Evolutionary conservation across 1,140 invertebrate species (phyloP).

Genomic region (Drosophila kurseongensis): DNA sequence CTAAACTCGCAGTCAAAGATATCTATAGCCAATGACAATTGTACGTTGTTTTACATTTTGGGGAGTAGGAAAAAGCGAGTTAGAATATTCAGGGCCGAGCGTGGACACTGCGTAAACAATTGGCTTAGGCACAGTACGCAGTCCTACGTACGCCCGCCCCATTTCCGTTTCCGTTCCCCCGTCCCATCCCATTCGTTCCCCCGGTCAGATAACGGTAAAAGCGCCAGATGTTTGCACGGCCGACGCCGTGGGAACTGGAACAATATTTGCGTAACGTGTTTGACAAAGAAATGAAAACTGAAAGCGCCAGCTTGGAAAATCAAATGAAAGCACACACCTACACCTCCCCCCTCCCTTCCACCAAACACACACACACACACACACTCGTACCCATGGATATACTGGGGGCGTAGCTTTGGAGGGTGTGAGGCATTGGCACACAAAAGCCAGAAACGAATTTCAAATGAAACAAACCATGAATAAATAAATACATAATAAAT

Average conservation of each 20-base stretch:
- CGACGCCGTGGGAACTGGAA: constrained; percentile 75
- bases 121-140: constrained; percentile 43
- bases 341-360: neutral
- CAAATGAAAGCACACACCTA: constrained; percentile 65
- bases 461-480: constrained; percentile 45
- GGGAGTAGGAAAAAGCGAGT: neutral
- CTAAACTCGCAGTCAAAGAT: neutral
- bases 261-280: constrained; percentile 83
- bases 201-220: constrained; percentile 56
- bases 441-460: constrained; percentile 42
- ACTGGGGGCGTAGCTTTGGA: neutral
- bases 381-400: neutral
- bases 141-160: neutral
- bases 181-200: constrained; percentile 22
- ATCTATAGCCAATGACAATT: neutral
- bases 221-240: constrained; percentile 71
- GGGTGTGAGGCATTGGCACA: neutral
- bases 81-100: constrained; percentile 18
- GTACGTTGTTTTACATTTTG: neutral
- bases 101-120: constrained; percentile 40
- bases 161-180: constrained; percentile 16
- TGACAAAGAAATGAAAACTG: constrained; percentile 83
- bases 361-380: neutral
- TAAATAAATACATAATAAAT: constrained; percentile 43
- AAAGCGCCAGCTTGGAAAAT: constrained; percentile 83